phyloP scores from a whole-genome alignment of 2,113 vertebrate species.

The Epinephelus moara region DNA sequence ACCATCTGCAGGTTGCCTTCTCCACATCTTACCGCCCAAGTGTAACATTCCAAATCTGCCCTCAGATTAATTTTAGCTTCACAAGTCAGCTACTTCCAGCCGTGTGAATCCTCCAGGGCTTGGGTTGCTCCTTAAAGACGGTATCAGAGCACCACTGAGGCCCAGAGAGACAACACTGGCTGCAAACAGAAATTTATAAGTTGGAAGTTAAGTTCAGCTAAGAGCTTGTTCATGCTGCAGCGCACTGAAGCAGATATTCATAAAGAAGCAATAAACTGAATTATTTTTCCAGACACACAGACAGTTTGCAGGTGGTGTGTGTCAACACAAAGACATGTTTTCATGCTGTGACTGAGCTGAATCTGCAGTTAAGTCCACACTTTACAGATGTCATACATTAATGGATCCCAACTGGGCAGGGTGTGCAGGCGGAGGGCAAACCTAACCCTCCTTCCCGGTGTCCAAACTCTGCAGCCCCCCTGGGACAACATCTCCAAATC shows the following conservation, averaged over 20 bases:
- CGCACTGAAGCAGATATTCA: not conserved
- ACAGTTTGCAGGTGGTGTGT: not conserved
- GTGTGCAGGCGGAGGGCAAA: slow-evolving; percentile 1
- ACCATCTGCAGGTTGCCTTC: slow-evolving; percentile 67
- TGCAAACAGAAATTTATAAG: not conserved
- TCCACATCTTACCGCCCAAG: slow-evolving; percentile 76
- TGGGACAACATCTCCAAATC: slow-evolving; percentile 56
- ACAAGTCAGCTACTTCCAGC: slow-evolving; percentile 81
- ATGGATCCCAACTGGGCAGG: slow-evolving; percentile 13
- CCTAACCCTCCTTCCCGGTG: not conserved
- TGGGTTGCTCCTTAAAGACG: slow-evolving; percentile 56
- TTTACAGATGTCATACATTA: slow-evolving; percentile 16
- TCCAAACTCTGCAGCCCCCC: slow-evolving; percentile 27
- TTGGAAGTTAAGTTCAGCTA: too few species aligned
- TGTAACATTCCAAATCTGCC: slow-evolving; percentile 85
- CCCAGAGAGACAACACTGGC: not conserved
- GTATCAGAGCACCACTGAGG: slow-evolving; percentile 11
- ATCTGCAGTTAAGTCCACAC: not conserved
- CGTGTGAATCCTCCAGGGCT: slow-evolving; percentile 66
- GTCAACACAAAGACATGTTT: not conserved
- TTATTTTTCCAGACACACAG: not conserved
- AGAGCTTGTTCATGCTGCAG: too few species aligned
- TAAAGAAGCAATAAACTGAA: slow-evolving; percentile 2
- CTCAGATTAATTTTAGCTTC: slow-evolving; percentile 86
- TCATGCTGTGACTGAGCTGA: not conserved